A percentile compares a stretch with the other conserved stretches of the same genome.
phyloP scores from a whole-genome alignment of 30 jellyfish, hydroid and myxozoan species.

The Turritopsis rubra region DNA sequence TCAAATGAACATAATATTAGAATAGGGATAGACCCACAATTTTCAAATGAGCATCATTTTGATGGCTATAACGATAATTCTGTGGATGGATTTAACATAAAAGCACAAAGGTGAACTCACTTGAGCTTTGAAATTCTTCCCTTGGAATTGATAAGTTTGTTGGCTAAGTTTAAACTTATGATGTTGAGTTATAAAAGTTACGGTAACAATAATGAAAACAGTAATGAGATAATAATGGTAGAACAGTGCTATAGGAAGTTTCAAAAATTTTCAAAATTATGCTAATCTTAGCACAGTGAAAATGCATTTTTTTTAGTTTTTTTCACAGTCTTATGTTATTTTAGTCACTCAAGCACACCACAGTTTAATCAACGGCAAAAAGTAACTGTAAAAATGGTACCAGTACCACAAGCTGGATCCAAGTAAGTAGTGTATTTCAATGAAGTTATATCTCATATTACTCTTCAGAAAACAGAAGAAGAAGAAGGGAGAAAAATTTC shows the following conservation, averaged over 20 bases:
- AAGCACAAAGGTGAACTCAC: neutral
- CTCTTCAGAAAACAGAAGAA: too few relatives aligned
- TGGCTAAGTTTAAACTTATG: neutral
- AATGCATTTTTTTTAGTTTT: too few relatives aligned
- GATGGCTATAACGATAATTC: neutral
- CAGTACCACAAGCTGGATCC: constrained; percentile 2
- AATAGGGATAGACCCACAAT: constrained; percentile 12
- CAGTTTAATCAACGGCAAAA: constrained; percentile 18
- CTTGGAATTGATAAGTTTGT: neutral
- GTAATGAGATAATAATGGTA: too few relatives aligned
- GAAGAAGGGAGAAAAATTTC: too few relatives aligned
- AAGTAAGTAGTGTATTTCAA: neutral
- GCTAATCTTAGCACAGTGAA: too few relatives aligned
- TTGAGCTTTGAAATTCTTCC: neutral
- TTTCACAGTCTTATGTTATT: neutral
- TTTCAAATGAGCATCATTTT: neutral
- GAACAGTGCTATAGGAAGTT: too few relatives aligned
- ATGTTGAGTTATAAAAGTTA: neutral
- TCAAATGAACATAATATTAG: constrained; percentile 22
- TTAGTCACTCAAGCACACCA: neutral
- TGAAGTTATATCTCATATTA: neutral
- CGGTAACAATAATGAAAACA: too few relatives aligned
- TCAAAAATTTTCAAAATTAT: too few relatives aligned
- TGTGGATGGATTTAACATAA: neutral
- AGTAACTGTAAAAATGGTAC: constrained; percentile 22